Conservation (phyloP, 2,797 vertebrate species). For the Coranthus polyacanthus region DNA sequence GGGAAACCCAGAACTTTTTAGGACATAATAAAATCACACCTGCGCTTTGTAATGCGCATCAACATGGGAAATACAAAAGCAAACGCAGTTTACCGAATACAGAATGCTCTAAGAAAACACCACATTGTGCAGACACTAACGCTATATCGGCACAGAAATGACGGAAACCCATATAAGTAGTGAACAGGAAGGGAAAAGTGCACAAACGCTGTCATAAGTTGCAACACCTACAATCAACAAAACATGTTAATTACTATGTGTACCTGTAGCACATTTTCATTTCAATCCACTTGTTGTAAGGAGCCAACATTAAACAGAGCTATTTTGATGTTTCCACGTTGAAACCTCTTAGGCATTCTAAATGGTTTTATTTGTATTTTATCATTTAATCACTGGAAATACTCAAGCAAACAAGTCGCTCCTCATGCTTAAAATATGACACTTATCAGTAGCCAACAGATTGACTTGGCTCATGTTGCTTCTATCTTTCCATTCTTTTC, state of each 20-base stretch:
- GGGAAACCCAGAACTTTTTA: too few relatives aligned
- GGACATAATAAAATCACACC: background rate
- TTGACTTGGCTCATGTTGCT: constrained; percentile 57
- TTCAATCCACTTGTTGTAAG: background rate
- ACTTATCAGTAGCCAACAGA: constrained; percentile 65
- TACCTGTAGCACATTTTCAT: background rate
- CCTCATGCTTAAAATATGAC: constrained; percentile 91
- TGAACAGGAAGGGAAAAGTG: too few relatives aligned
- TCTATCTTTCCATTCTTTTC: constrained; percentile 53
- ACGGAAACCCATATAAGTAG: too few relatives aligned
- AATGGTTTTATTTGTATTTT: constrained; percentile 14
- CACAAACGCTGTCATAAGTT: too few relatives aligned
- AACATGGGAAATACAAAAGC: background rate
- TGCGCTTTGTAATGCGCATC: constrained; percentile 2
- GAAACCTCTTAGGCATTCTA: constrained; percentile 1
- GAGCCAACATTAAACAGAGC: background rate
- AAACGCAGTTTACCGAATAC: too few relatives aligned
- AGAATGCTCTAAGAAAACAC: too few relatives aligned
- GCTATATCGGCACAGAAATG: too few relatives aligned
- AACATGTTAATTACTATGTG: too few relatives aligned
- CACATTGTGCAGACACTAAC: too few relatives aligned
- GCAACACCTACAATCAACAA: background rate
- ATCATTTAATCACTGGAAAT: constrained; percentile 5
- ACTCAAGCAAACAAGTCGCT: constrained; percentile 60
- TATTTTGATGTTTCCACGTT: constrained; percentile 5